These are phyloP conservation scores for Montipora sp. DNA, from an alignment of 64 coral and sea anemone species.

Conservation along the genomic window DNA sequence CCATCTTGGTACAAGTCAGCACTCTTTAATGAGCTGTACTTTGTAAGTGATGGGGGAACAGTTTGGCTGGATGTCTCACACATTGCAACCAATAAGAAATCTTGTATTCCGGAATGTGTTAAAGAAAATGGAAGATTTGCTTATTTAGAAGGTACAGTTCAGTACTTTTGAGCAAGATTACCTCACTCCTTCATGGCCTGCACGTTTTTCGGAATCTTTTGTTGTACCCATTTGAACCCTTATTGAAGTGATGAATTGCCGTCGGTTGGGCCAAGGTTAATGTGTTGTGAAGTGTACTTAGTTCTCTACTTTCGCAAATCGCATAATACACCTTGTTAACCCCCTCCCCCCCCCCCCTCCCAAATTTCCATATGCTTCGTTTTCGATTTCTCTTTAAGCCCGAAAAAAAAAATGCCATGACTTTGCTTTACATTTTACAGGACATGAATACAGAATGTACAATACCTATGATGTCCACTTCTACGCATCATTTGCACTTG, in stretches of 20 bases:
- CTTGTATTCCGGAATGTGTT: conserved; percentile 73
- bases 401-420: too few species aligned
- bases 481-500: conserved; percentile 96
- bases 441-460: conserved; percentile 98
- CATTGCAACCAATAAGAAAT: conserved; percentile 50
- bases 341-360: too few species aligned
- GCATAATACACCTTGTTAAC: too few species aligned
- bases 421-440: conserved; percentile 29
- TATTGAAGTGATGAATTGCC: too few species aligned
- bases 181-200: too few species aligned
- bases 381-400: not conserved
- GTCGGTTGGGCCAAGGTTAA: too few species aligned
- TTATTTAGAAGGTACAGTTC: conserved; percentile 91
- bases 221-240: too few species aligned
- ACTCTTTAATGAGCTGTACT: conserved; percentile 96
- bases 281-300: too few species aligned
- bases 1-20: conserved; percentile 99
- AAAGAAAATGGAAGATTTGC: conserved; percentile 93
- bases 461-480: conserved; percentile 99
- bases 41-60: conserved; percentile 92
- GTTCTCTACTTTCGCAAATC: too few species aligned
- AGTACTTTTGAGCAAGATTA: not conserved
- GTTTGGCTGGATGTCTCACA: conserved; percentile 87
- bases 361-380: not conserved
- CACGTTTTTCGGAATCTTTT: too few species aligned